A percentile compares a stretch with the other conserved stretches of the same genome.
phyloP scores from a whole-genome alignment of 2,113 vertebrate genomes.

The Antechinus flavipes region DNA sequence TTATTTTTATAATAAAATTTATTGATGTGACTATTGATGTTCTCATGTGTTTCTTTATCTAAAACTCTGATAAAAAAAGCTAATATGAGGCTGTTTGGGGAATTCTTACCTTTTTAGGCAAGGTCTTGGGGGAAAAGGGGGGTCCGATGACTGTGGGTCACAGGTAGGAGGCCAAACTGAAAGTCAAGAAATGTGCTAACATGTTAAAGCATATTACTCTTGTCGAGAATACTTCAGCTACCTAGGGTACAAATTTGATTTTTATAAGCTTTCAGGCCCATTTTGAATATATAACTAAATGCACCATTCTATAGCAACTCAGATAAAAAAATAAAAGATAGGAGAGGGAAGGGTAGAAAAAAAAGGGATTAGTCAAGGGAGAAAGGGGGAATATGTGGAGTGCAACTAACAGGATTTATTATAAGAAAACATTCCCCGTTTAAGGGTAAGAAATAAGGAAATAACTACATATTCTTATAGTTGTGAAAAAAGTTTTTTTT shows the following conservation, averaged over 20 bases:
- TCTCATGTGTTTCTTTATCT: not conserved
- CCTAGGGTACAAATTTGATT: not conserved
- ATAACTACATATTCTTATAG: not conserved
- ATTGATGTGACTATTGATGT: not conserved
- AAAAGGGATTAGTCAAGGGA: not conserved
- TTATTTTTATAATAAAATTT: conserved; percentile 55
- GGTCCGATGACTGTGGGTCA: not conserved
- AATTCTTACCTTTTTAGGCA: not conserved
- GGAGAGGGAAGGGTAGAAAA: not conserved
- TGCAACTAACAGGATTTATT: not conserved
- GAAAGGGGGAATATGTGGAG: not conserved
- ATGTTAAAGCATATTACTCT: not conserved
- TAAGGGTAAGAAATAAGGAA: not conserved
- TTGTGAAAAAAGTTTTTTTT: not conserved
- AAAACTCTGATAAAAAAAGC: too few relatives aligned
- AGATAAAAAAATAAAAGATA: not conserved
- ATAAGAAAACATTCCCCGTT: not conserved
- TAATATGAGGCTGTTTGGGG: not conserved
- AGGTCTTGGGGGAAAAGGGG: too few relatives aligned
- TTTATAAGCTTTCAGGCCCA: not conserved
- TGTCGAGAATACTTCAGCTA: not conserved
- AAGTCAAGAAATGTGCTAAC: not conserved
- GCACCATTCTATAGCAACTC: not conserved
- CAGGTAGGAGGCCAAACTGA: not conserved
- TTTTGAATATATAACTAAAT: not conserved